Base-by-base conservation (phyloP, 2,797 vertebrate genomes). In the Enteromius radiatus region DNA sequence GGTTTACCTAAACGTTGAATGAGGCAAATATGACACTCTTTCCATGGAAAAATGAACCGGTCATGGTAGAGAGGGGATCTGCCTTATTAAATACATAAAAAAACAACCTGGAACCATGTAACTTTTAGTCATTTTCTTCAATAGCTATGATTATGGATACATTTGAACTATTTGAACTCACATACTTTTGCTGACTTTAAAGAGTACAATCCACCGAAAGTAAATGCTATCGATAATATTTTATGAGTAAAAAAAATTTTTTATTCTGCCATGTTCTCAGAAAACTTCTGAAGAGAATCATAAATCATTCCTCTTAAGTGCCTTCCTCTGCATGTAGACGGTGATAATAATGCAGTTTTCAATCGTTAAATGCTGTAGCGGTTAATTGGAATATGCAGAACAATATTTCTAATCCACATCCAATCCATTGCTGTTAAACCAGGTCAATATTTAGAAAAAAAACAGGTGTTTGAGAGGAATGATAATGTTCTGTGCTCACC, bases 221-320 rank as follows among this genome's bases (percentile, higher is more conserved):
- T 1, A 11, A 41, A 38, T 70, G 26, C 26, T 69, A 31, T 71
- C 19, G 19, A 8, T 65, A 21, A 38, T 52, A 3, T 73, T 14
- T 71, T 23, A 78, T 54, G 52, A 71, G 74, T 56, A 31, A 71
- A 71, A 41, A 11, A 41, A 2, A 3, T 47, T 74, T 78, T 31
- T 17, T 21, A n/a, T 41, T 69, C 59, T 81, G 31, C 38, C 59
- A 28, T 31, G 45, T 56, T 49, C 26, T 83, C 59, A 45, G 73
- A 64, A 78, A 81, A 81, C 64, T 81, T 33, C 5, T 49, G 75
- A 80, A 68, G 54, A 79, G 65, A 79, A 82, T 88, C 86, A 87
- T 85, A 85, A 83, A 88, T 93, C 91, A 93, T 94, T 95, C 93
- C 94, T 94, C 93, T 94, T 93, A 92, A 95, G 94, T 95, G 95